Percentiles rank a stretch among this genome's conserved stretches.
These are phyloP conservation scores for Arge pagana DNA, from an alignment of 2,888 invertebrate genomes.

Conservation along the genomic window DNA sequence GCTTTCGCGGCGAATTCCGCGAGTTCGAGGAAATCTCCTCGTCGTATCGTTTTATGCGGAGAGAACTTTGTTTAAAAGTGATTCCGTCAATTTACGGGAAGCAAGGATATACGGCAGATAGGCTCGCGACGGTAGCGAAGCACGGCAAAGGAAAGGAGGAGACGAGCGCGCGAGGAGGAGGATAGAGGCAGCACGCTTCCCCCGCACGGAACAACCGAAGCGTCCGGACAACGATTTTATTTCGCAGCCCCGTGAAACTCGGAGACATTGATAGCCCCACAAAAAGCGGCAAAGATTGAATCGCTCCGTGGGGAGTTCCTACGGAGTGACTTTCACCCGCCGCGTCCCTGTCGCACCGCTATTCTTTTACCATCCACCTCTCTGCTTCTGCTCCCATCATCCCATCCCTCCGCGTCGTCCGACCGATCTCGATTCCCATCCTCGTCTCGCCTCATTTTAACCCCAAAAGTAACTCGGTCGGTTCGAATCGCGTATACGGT, in stretches of 20 bases:
- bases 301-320: constrained; percentile 39
- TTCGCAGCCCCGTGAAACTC: constrained; percentile 5
- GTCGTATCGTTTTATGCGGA: too few species aligned
- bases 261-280: constrained; percentile 34
- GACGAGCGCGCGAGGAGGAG: background rate
- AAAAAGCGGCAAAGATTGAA: constrained; percentile 43
- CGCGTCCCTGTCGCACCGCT: background rate
- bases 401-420: background rate
- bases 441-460: constrained; percentile 6
- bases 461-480: constrained; percentile 6
- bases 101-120: too few species aligned
- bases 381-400: background rate
- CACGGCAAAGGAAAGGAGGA: background rate
- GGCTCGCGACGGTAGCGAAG: too few species aligned
- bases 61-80: too few species aligned
- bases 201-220: background rate
- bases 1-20: too few species aligned
- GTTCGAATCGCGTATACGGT: constrained; percentile 15
- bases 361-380: background rate
- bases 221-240: constrained; percentile 13
- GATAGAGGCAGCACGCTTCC: background rate
- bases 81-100: too few species aligned
- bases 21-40: too few species aligned
- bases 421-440: constrained; percentile 10
- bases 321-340: constrained; percentile 19